These are phyloP conservation scores for Myxocyprinus asiaticus DNA, from an alignment of 2,113 vertebrate species.

Conservation along the genomic window DNA sequence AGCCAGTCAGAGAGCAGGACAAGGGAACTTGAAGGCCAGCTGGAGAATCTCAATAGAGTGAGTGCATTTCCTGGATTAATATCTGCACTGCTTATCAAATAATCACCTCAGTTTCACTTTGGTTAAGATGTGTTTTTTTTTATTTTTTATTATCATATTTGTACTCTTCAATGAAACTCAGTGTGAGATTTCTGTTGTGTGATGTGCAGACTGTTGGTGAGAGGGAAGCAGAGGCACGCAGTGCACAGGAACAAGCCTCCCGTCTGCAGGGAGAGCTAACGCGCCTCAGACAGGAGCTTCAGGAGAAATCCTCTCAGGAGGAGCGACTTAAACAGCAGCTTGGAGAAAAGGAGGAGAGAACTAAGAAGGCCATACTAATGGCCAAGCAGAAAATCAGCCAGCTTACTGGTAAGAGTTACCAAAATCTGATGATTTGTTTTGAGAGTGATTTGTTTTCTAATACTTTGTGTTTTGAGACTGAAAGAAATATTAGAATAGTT, in stretches of 20 bases:
- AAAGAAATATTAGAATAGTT: no score
- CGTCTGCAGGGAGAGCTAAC: constrained; percentile 84
- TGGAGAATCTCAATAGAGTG: constrained; percentile 89
- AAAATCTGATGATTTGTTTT: no score
- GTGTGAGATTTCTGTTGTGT: not conserved
- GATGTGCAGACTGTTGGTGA: constrained; percentile 79
- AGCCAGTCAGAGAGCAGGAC: constrained; percentile 82
- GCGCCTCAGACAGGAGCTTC: constrained; percentile 86
- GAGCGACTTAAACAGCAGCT: constrained; percentile 89
- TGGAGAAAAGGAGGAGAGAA: constrained; percentile 93
- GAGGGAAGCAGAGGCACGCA: constrained; percentile 83
- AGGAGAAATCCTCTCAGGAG: constrained; percentile 86
- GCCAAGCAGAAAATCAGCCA: constrained; percentile 93
- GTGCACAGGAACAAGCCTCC: constrained; percentile 82
- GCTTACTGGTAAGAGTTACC: constrained; percentile 74
- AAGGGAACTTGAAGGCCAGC: constrained; percentile 82
- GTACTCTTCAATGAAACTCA: no score
- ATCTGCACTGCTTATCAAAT: not conserved
- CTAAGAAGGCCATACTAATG: constrained; percentile 85
- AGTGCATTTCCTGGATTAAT: not conserved
- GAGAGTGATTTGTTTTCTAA: no score
- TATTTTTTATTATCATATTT: no score
- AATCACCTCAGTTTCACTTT: no score
- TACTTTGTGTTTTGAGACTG: not conserved
- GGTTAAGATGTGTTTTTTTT: no score